Conservation (phyloP, 2,888 invertebrate genomes). For the Callyntrura sp. region DNA sequence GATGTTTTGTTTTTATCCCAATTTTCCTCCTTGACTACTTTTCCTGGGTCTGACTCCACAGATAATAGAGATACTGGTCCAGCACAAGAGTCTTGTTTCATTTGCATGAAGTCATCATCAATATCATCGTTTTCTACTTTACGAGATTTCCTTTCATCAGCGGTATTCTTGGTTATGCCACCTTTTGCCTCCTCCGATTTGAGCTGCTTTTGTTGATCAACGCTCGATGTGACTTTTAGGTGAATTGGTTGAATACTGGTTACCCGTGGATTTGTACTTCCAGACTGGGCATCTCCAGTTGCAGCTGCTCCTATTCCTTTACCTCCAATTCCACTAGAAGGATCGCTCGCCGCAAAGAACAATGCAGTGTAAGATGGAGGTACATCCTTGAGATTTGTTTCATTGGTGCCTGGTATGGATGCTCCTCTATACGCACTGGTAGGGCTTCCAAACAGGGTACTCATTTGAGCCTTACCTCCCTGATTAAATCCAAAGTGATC, state of each 20-base stretch:
- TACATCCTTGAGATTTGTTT: conserved; percentile 50
- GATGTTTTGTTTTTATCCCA: conserved; percentile 13
- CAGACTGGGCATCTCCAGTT: not conserved
- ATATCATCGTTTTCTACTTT: conserved; percentile 17
- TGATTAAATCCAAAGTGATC: conserved; percentile 63
- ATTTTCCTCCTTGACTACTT: not conserved
- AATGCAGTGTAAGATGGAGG: conserved; percentile 69
- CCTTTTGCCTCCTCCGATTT: not conserved
- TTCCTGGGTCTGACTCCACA: conserved; percentile 64
- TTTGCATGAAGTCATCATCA: conserved; percentile 16
- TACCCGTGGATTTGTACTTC: conserved; percentile 28
- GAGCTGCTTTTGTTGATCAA: not conserved
- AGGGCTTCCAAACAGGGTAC: conserved; percentile 43
- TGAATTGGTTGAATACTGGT: conserved; percentile 70
- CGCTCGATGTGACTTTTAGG: conserved; percentile 63
- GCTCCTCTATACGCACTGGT: not conserved
- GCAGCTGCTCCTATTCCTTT: not conserved
- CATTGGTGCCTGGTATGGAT: not conserved
- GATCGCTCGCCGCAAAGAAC: conserved; percentile 61
- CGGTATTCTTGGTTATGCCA: not conserved
- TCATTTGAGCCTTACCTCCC: conserved; percentile 53
- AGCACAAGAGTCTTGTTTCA: not conserved
- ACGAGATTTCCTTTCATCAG: not conserved
- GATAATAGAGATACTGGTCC: conserved; percentile 65
- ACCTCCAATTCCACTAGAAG: conserved; percentile 6